phyloP scores from a whole-genome alignment of 2,888 invertebrate species.

The Torymus auratus region DNA sequence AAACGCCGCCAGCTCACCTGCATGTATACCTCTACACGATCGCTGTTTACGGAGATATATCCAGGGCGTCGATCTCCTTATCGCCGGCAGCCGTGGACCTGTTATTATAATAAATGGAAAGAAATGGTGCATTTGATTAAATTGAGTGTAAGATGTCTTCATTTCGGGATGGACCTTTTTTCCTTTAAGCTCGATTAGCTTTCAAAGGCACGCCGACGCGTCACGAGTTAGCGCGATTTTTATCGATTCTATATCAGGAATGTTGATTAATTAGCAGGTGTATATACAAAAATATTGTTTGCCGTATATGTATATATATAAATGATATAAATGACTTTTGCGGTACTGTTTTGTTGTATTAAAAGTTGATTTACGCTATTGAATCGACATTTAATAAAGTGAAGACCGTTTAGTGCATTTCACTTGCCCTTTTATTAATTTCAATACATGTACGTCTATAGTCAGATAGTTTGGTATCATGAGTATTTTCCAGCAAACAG shows the following conservation, averaged over 20 bases:
- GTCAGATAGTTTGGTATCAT: too few species aligned
- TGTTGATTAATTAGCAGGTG: slow-evolving; percentile 7
- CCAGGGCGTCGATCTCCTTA: slow-evolving; percentile 15
- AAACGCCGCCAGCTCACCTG: neutral
- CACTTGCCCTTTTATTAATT: too few species aligned
- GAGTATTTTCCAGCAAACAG: too few species aligned
- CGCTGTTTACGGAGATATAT: slow-evolving; percentile 32
- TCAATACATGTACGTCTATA: too few species aligned
- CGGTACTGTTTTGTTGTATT: too few species aligned
- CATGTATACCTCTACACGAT: neutral
- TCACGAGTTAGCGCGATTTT: too few species aligned
- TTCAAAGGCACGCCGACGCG: slow-evolving; percentile 39
- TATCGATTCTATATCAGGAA: neutral
- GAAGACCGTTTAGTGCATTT: too few species aligned
- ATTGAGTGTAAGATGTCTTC: slow-evolving; percentile 58
- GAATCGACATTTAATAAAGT: too few species aligned
- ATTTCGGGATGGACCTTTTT: slow-evolving; percentile 40
- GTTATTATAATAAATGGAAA: slow-evolving; percentile 13
- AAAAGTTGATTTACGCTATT: too few species aligned
- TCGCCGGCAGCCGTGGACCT: slow-evolving; percentile 2
- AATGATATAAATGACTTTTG: too few species aligned
- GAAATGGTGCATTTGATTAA: slow-evolving; percentile 49
- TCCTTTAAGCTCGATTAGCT: slow-evolving; percentile 50
- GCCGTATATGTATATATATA: too few species aligned
- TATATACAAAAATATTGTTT: too few species aligned